A percentile compares a stretch with the other conserved stretches of the same genome.
phyloP scores from a whole-genome alignment of 1,140 invertebrate species.

The Sitophilus oryzae region DNA sequence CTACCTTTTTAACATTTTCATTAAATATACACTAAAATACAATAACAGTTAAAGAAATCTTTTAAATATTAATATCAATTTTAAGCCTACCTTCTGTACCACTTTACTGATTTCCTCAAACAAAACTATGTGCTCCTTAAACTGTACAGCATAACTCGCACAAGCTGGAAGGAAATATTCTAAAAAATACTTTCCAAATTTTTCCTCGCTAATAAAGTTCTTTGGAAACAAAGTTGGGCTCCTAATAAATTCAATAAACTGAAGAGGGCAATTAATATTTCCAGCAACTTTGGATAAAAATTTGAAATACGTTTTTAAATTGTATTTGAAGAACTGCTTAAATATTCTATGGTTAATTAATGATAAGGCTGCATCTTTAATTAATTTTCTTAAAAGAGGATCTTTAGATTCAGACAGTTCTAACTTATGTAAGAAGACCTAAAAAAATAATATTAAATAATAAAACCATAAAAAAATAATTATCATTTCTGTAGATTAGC shows the following conservation, averaged over 20 bases:
- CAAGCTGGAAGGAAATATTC: constrained; percentile 18
- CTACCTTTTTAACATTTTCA: neutral
- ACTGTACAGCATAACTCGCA: constrained; percentile 20
- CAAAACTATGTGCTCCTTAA: constrained; percentile 19
- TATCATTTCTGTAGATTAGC: constrained; percentile 6
- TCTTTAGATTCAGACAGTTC: neutral
- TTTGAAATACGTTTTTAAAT: constrained; percentile 28
- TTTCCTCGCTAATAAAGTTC: constrained; percentile 17
- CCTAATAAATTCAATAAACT: constrained; percentile 21
- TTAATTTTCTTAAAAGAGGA: constrained; percentile 3
- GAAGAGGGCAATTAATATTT: constrained; percentile 12
- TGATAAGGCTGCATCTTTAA: constrained; percentile 13
- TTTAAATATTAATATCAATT: constrained; percentile 1
- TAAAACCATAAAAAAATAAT: neutral
- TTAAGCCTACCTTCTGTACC: constrained; percentile 32
- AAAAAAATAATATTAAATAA: constrained; percentile 11
- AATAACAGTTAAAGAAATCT: neutral
- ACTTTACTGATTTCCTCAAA: constrained; percentile 27
- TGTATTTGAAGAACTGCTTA: constrained; percentile 31
- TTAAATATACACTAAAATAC: constrained; percentile 8
- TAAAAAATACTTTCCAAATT: constrained; percentile 31
- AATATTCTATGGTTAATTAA: constrained; percentile 25
- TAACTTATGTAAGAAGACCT: constrained; percentile 18
- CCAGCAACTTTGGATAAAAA: constrained; percentile 19
- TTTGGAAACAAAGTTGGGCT: constrained; percentile 26